phyloP scores from a whole-genome alignment of 1,140 invertebrate genomes.

The Vanessa tameamea region DNA sequence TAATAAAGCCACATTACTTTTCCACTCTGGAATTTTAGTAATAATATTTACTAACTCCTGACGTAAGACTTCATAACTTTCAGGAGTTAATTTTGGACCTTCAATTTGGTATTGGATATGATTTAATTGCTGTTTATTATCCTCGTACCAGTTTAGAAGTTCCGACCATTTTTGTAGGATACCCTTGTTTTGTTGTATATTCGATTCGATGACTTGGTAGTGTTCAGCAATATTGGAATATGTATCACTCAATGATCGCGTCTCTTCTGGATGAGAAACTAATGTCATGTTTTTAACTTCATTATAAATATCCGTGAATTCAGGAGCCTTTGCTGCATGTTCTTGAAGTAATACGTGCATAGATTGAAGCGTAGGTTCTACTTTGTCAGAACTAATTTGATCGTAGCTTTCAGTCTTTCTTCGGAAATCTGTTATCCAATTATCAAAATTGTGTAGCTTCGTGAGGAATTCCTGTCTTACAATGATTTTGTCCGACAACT shows the following conservation, averaged over 20 bases:
- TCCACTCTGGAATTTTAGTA: constrained; percentile 86
- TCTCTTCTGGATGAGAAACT: constrained; percentile 86
- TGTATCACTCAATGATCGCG: constrained; percentile 85
- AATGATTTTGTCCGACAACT: constrained; percentile 89
- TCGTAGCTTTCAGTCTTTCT: constrained; percentile 88
- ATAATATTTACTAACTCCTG: constrained; percentile 85
- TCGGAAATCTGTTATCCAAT: constrained; percentile 90
- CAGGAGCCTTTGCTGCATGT: constrained; percentile 88
- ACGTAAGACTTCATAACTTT: constrained; percentile 84
- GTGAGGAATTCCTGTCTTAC: constrained; percentile 91
- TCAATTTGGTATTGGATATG: constrained; percentile 91
- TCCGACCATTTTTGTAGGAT: constrained; percentile 92
- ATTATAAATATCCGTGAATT: constrained; percentile 88
- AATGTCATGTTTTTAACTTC: constrained; percentile 89
- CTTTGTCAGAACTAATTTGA: constrained; percentile 89
- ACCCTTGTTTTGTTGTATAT: constrained; percentile 87
- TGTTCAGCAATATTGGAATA: constrained; percentile 87
- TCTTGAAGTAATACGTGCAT: constrained; percentile 90
- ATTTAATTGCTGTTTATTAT: constrained; percentile 89
- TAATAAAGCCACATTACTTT: constrained; percentile 84
- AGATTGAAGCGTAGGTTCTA: constrained; percentile 88
- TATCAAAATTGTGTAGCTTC: constrained; percentile 89
- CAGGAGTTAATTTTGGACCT: constrained; percentile 84
- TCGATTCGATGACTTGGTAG: constrained; percentile 89
- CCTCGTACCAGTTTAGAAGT: constrained; percentile 89